Conservation (phyloP, 2,113 vertebrate genomes). For the Cranoglanis bouderius region DNA sequence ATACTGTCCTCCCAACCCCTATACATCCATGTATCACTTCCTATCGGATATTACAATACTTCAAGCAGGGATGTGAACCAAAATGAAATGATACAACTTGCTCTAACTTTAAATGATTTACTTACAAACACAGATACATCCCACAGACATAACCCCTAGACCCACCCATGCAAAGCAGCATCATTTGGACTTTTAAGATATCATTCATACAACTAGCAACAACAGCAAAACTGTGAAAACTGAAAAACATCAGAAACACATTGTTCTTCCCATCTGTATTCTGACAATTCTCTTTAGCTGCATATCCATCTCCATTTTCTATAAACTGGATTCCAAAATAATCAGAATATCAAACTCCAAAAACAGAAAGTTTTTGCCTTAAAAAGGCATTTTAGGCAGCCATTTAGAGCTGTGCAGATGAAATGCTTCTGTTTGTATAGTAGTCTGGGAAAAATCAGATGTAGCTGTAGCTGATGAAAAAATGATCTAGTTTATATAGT, state of each 20-base stretch:
- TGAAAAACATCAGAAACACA: neutral
- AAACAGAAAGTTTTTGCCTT: neutral
- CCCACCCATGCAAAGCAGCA: neutral
- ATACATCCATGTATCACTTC: neutral
- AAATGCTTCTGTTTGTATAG: neutral
- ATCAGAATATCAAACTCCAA: neutral
- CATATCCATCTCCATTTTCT: neutral
- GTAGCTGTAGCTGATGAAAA: neutral
- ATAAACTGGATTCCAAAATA: neutral
- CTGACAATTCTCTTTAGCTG: neutral
- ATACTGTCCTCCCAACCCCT: neutral
- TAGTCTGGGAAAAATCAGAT: neutral
- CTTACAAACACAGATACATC: neutral
- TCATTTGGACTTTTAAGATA: neutral
- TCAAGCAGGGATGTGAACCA: neutral
- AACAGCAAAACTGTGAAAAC: neutral
- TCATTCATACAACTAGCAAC: neutral
- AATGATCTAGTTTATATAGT: too few relatives aligned
- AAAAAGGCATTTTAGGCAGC: neutral
- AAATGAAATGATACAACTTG: neutral
- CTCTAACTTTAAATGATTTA: neutral
- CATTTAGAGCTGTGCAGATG: neutral
- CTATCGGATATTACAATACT: neutral
- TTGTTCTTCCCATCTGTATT: neutral
- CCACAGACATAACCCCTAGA: neutral